A percentile compares a stretch with the other conserved stretches of the same genome.
Evolutionary conservation across 2,113 vertebrate species (phyloP).

Genomic region (Picathartes gymnocephalus): DNA sequence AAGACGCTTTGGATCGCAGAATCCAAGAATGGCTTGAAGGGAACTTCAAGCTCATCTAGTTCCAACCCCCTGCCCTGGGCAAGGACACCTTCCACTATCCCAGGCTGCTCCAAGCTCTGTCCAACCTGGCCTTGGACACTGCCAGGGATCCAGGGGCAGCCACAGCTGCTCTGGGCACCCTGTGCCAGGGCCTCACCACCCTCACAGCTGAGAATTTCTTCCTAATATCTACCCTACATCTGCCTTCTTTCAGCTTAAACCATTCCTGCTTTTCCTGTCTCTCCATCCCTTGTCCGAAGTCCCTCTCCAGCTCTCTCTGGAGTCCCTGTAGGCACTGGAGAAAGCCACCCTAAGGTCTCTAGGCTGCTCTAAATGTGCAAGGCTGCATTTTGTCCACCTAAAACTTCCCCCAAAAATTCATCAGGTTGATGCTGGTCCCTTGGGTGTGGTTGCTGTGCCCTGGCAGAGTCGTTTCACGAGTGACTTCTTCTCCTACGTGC

Average conservation of each 20-base stretch:
- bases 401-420: background rate
- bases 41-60: background rate
- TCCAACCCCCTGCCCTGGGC: rapidly evolving
- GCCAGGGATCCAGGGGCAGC: background rate
- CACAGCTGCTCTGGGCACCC: rapidly evolving
- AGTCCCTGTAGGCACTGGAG: background rate
- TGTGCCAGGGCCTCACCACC: rapidly evolving
- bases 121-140: background rate
- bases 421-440: background rate
- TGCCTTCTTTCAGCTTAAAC: background rate
- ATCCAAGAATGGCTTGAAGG: background rate
- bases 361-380: background rate
- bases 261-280: background rate
- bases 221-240: background rate
- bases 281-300: rapidly evolving
- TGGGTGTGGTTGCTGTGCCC: background rate
- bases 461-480: background rate
- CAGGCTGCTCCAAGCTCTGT: rapidly evolving
- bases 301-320: background rate
- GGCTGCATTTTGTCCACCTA: background rate
- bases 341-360: background rate
- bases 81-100: background rate
- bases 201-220: background rate
- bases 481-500: rapidly evolving
- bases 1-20: background rate